Evolutionary conservation across 1,140 invertebrate species (phyloP).

Genomic region (Oedothorax gibbosus): DNA sequence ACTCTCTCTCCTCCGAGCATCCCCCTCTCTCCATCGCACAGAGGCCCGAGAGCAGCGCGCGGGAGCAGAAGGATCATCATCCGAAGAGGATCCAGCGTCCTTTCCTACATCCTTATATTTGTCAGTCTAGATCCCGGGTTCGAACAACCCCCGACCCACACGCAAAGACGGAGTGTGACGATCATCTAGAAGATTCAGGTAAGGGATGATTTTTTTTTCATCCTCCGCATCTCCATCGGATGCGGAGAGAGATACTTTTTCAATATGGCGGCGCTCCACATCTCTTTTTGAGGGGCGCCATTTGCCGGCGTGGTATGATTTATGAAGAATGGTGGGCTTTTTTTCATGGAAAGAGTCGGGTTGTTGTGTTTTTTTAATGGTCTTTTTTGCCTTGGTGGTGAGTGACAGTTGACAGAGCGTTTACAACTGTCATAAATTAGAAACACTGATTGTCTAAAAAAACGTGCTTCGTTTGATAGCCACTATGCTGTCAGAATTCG

Average conservation of each 20-base stretch:
- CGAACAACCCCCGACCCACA: background rate
- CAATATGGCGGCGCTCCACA: conserved; percentile 35
- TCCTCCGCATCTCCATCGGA: background rate
- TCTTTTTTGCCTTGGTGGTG: no score
- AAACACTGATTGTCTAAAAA: no score
- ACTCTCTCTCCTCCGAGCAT: no score
- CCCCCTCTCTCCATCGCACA: conserved; percentile 3
- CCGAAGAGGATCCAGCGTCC: conserved; percentile 28
- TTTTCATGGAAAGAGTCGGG: background rate
- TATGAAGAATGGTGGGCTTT: background rate
- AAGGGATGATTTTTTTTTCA: background rate
- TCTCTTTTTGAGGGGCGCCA: conserved; percentile 29
- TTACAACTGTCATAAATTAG: no score
- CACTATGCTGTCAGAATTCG: no score
- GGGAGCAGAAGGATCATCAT: background rate
- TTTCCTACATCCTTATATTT: background rate
- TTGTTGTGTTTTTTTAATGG: no score
- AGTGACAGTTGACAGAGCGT: no score
- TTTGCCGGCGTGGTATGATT: conserved; percentile 26
- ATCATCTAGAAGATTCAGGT: conserved; percentile 49
- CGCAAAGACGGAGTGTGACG: conserved; percentile 56
- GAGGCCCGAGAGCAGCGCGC: background rate
- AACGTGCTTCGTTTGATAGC: no score
- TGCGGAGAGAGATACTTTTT: background rate
- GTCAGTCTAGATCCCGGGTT: background rate